These are phyloP conservation scores for Sebastes paucispinis DNA, from an alignment of 2,797 vertebrate genomes.

Conservation along the genomic window DNA sequence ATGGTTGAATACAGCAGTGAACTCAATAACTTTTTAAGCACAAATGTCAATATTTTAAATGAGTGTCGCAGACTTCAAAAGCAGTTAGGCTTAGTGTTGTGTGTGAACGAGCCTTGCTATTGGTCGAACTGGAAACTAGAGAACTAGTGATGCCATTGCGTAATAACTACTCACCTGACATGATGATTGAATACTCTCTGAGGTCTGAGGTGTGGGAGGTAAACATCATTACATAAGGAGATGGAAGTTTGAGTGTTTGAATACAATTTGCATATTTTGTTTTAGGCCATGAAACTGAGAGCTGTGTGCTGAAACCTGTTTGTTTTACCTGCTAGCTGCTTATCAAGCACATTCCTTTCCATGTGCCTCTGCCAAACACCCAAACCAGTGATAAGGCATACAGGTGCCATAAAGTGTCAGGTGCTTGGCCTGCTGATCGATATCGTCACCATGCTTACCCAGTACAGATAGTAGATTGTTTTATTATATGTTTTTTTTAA, in stretches of 20 bases:
- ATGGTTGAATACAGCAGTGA: not conserved
- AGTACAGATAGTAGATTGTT: not conserved
- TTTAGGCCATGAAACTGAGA: not conserved
- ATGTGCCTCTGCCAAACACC: constrained; percentile 34
- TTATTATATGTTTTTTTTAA: constrained; percentile 8
- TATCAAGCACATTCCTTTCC: constrained; percentile 64
- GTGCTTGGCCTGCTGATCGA: constrained; percentile 24
- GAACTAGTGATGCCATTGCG: not conserved
- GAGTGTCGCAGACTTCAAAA: not conserved
- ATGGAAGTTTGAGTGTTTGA: constrained; percentile 8
- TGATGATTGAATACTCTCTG: not conserved
- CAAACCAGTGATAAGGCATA: constrained; percentile 40
- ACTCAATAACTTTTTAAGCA: not conserved
- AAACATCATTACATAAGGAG: not conserved
- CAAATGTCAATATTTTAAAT: not conserved
- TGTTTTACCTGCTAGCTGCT: constrained; percentile 40
- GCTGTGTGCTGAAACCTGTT: constrained; percentile 31
- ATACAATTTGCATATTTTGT: constrained; percentile 24
- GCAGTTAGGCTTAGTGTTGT: not conserved
- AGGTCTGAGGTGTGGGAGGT: not conserved
- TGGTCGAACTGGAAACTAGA: not conserved
- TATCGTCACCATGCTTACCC: not conserved
- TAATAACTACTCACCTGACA: not conserved
- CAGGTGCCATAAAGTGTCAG: constrained; percentile 47
- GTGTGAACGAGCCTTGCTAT: not conserved